Evolutionary conservation across 2,888 invertebrate genomes (phyloP).

Genomic region (Diplolepis rosae): DNA sequence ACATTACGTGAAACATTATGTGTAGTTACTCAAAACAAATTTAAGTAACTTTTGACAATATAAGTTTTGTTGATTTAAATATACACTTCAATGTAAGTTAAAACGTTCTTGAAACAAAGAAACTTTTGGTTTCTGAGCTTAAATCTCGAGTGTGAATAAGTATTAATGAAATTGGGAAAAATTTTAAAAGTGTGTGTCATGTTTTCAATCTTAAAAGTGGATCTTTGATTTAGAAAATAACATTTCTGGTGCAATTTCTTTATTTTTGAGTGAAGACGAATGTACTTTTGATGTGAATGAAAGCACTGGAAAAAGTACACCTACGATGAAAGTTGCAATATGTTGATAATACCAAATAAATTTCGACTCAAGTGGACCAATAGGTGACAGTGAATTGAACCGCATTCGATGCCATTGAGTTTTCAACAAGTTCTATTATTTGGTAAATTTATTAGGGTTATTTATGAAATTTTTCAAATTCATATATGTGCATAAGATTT

Average conservation of each 20-base stretch:
- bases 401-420: neutral
- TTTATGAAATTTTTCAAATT: too few species aligned
- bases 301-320: too few species aligned
- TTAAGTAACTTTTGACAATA: too few species aligned
- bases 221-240: neutral
- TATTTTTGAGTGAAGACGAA: too few species aligned
- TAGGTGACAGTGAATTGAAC: constrained; percentile 8
- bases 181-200: neutral
- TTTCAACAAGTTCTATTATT: neutral
- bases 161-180: neutral
- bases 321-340: neutral
- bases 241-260: neutral
- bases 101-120: too few species aligned
- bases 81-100: too few species aligned
- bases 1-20: neutral
- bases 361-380: neutral
- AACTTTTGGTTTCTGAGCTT: too few species aligned
- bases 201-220: neutral
- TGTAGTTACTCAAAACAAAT: too few species aligned
- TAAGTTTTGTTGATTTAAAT: too few species aligned
- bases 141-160: too few species aligned
- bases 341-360: neutral
- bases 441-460: too few species aligned
- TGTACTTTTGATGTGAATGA: neutral
- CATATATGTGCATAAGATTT: too few species aligned